Percentiles rank a stretch among this genome's conserved stretches.
Evolutionary conservation across 2,113 vertebrate genomes (phyloP).

Genomic region (Lophius piscatorius): DNA sequence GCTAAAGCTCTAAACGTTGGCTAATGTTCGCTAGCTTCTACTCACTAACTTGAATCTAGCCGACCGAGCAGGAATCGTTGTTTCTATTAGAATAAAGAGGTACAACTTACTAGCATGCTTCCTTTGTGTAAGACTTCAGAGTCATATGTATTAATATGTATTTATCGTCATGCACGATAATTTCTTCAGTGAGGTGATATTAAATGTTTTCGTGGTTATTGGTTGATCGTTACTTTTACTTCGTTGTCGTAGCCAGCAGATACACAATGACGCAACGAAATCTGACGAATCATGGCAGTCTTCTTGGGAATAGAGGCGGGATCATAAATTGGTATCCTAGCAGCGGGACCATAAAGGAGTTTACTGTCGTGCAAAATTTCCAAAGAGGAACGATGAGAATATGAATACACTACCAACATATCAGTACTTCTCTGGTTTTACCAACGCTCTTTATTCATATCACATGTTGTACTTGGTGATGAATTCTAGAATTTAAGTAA

Average conservation of each 20-base stretch:
- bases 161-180: neutral
- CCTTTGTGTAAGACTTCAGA: slow-evolving; percentile 4
- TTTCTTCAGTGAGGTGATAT: neutral
- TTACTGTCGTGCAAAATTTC: slow-evolving; percentile 38
- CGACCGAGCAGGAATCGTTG: slow-evolving; percentile 8
- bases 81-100: slow-evolving; percentile 5
- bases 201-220: slow-evolving; percentile 12
- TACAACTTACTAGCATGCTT: slow-evolving; percentile 55
- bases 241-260: slow-evolving; percentile 8
- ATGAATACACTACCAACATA: too few species aligned
- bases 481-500: too few species aligned
- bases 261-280: slow-evolving; percentile 26
- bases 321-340: slow-evolving; percentile 15
- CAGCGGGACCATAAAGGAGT: slow-evolving; percentile 42
- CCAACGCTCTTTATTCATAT: too few species aligned
- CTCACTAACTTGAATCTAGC: slow-evolving; percentile 3
- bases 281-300: slow-evolving; percentile 32
- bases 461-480: too few species aligned
- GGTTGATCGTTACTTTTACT: slow-evolving; percentile 34
- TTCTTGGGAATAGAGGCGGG: slow-evolving; percentile 19
- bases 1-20: slow-evolving; percentile 27
- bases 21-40: slow-evolving; percentile 33
- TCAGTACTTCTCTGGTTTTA: too few species aligned
- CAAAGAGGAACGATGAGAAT: neutral
- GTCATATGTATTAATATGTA: slow-evolving; percentile 3